phyloP scores from a whole-genome alignment of 2,797 vertebrate species.

The Gouania willdenowi region DNA sequence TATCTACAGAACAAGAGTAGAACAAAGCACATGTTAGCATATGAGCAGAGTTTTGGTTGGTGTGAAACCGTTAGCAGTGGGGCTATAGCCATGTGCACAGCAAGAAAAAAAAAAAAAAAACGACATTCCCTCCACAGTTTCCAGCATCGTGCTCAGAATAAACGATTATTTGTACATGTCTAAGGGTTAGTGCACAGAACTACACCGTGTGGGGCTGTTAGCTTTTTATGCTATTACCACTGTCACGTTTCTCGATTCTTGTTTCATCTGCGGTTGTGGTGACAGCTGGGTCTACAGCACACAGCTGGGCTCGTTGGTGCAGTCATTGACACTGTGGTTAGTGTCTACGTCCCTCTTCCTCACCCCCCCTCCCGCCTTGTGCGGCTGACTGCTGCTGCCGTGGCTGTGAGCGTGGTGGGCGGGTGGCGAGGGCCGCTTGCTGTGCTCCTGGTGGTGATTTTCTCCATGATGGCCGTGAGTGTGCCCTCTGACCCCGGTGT shows the following conservation, averaged over 20 bases:
- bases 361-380: slow-evolving; percentile 84
- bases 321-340: slow-evolving; percentile 70
- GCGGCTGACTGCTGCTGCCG: slow-evolving; percentile 42
- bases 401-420: slow-evolving; percentile 43
- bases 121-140: slow-evolving; percentile 37
- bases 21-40: slow-evolving; percentile 36
- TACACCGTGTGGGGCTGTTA: slow-evolving; percentile 42
- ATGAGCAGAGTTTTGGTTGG: slow-evolving; percentile 24
- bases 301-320: slow-evolving; percentile 79
- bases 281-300: slow-evolving; percentile 73
- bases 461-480: slow-evolving; percentile 36
- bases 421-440: slow-evolving; percentile 25
- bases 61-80: slow-evolving; percentile 29
- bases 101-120: slow-evolving; percentile 40
- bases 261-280: slow-evolving; percentile 25
- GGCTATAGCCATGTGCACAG: slow-evolving; percentile 44
- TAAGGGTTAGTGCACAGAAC: slow-evolving; percentile 11
- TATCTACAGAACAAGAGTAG: slow-evolving; percentile 49
- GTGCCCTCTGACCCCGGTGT: slow-evolving; percentile 53
- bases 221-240: slow-evolving; percentile 45
- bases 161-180: slow-evolving; percentile 19
- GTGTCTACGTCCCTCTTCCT: slow-evolving; percentile 80
- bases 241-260: slow-evolving; percentile 32
- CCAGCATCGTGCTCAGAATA: slow-evolving; percentile 5
- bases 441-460: slow-evolving; percentile 48